Evolutionary conservation across 2,113 vertebrate genomes (phyloP).

Genomic region (Erinaceus europaeus): DNA sequence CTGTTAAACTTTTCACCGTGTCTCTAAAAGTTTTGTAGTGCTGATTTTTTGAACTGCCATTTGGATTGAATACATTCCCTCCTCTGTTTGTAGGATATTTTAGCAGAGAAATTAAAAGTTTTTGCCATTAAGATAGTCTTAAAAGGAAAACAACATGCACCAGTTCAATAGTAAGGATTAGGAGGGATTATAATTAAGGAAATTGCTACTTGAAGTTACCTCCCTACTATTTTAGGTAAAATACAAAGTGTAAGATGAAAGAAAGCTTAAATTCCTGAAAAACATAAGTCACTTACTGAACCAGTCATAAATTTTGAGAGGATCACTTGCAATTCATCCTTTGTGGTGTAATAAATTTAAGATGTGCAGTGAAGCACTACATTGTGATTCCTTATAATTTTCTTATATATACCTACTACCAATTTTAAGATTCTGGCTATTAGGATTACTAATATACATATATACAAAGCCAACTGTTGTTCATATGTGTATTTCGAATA

Average conservation of each 20-base stretch:
- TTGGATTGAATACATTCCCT: not conserved
- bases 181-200: not conserved
- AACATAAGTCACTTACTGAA: not conserved
- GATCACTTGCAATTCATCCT: not conserved
- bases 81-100: not conserved
- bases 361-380: not conserved
- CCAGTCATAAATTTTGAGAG: not conserved
- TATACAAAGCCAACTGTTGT: not conserved
- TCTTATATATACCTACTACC: not conserved
- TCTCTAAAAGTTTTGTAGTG: not conserved
- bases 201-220: slow-evolving; percentile 21
- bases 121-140: not conserved
- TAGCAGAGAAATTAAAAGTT: not conserved
- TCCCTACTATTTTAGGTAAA: not conserved
- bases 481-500: not conserved
- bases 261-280: slow-evolving; percentile 5
- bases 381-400: not conserved
- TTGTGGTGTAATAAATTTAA: no score
- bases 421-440: not conserved
- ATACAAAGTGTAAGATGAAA: no score
- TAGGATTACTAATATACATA: not conserved
- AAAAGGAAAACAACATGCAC: not conserved
- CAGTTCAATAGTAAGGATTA: not conserved
- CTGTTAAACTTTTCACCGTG: no score
- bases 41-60: not conserved